Conservation (phyloP, 2,113 vertebrate species). For the Pterocles orientalis region DNA sequence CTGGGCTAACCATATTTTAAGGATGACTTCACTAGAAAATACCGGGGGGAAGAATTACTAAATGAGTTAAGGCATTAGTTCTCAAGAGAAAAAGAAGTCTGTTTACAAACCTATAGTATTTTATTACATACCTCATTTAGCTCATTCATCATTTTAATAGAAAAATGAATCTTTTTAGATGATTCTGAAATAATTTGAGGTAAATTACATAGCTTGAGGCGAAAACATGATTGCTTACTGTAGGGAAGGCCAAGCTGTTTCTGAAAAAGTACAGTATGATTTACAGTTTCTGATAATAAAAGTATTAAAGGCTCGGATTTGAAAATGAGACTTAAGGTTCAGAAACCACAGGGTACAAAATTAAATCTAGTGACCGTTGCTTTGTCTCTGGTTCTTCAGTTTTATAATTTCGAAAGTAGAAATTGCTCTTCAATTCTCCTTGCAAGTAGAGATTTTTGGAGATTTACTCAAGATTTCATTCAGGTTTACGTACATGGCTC, state of each 20-base stretch:
- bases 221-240: conserved; percentile 72
- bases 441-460: background rate
- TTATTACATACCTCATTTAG: conserved; percentile 97
- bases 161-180: conserved; percentile 88
- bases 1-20: conserved; percentile 60
- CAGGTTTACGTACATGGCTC: accelerated
- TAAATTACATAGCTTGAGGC: conserved; percentile 76
- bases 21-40: conserved; percentile 74
- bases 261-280: background rate
- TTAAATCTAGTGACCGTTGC: background rate
- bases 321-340: background rate
- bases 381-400: background rate
- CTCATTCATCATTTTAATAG: conserved; percentile 92
- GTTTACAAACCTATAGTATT: conserved; percentile 90
- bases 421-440: background rate
- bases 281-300: conserved; percentile 42
- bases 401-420: background rate
- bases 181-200: conserved; percentile 79
- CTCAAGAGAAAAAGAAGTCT: conserved; percentile 77
- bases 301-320: conserved; percentile 3
- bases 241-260: conserved; percentile 30
- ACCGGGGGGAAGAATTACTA: conserved; percentile 72
- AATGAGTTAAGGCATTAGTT: conserved; percentile 77
- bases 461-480: background rate
- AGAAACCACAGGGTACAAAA: background rate